Evolutionary conservation across 2,797 vertebrate genomes (phyloP).

Genomic region (Babyrousa celebensis): DNA sequence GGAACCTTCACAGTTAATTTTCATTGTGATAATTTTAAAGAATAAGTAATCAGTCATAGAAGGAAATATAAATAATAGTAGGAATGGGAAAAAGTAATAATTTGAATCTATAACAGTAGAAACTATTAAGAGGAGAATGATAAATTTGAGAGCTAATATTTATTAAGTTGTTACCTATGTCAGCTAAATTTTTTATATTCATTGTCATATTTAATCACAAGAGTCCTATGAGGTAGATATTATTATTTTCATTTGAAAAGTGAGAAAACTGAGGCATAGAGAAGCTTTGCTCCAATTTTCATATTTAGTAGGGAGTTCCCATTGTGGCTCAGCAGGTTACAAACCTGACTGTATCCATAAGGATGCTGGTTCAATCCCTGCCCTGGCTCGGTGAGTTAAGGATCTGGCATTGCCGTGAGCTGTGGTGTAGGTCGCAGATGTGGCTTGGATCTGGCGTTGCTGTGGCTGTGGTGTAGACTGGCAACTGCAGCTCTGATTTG

Average conservation of each 20-base stretch:
- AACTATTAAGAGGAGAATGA: not conserved
- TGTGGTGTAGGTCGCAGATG: too few species aligned
- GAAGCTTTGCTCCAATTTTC: conserved; percentile 30
- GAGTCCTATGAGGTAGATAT: not conserved
- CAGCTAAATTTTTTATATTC: conserved; percentile 47
- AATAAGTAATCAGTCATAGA: not conserved
- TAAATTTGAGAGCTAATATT: conserved; percentile 31
- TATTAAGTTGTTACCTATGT: not conserved
- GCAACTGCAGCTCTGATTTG: too few species aligned
- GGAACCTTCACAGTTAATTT: conserved; percentile 21
- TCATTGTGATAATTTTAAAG: conserved; percentile 36
- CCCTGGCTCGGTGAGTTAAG: too few species aligned
- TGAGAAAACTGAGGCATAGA: not conserved
- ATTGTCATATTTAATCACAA: conserved; percentile 32
- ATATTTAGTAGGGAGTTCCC: not conserved
- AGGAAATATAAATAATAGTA: not conserved
- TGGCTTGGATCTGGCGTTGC: too few species aligned
- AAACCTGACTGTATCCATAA: too few species aligned
- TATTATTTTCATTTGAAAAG: conserved; percentile 15
- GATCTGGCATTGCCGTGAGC: too few species aligned
- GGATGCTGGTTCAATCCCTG: too few species aligned
- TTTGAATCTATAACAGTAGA: not conserved
- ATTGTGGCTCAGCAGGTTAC: too few species aligned
- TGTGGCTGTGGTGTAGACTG: too few species aligned
- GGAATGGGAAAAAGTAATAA: not conserved